Conservation (phyloP, 2,888 invertebrate species). For the Spilarctia lutea region DNA sequence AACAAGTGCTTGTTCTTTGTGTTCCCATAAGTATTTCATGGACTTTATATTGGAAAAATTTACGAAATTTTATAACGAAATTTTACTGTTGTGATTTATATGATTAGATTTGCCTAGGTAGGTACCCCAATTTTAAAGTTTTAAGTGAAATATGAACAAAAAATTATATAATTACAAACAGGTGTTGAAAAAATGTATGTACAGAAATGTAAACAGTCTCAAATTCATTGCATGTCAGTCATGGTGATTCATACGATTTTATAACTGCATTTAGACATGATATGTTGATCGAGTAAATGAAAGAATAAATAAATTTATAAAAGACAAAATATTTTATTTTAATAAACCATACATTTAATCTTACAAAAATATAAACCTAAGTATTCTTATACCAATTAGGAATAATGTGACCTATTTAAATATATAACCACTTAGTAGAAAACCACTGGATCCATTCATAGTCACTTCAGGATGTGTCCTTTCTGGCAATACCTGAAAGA, state of each 20-base stretch:
- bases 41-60: constrained; percentile 43
- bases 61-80: constrained; percentile 50
- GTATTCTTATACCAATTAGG: not conserved
- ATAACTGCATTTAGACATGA: constrained; percentile 75
- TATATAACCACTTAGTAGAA: constrained; percentile 91
- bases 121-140: constrained; percentile 43
- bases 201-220: constrained; percentile 48
- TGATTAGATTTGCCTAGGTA: constrained; percentile 42
- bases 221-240: constrained; percentile 63
- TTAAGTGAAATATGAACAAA: constrained; percentile 31
- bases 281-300: constrained; percentile 74
- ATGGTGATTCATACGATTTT: constrained; percentile 66
- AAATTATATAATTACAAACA: constrained; percentile 23
- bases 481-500: constrained; percentile 88
- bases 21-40: constrained; percentile 49
- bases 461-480: constrained; percentile 98
- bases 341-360: constrained; percentile 22
- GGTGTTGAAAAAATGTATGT: constrained; percentile 33
- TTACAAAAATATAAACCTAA: constrained; percentile 5
- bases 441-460: constrained; percentile 96
- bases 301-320: constrained; percentile 72
- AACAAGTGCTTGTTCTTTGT: constrained; percentile 22
- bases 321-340: constrained; percentile 47
- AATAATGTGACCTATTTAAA: constrained; percentile 65
- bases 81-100: constrained; percentile 51